These are phyloP conservation scores for Notamacropus eugenii DNA, from an alignment of 2,797 vertebrate genomes.

Conservation along the genomic window DNA sequence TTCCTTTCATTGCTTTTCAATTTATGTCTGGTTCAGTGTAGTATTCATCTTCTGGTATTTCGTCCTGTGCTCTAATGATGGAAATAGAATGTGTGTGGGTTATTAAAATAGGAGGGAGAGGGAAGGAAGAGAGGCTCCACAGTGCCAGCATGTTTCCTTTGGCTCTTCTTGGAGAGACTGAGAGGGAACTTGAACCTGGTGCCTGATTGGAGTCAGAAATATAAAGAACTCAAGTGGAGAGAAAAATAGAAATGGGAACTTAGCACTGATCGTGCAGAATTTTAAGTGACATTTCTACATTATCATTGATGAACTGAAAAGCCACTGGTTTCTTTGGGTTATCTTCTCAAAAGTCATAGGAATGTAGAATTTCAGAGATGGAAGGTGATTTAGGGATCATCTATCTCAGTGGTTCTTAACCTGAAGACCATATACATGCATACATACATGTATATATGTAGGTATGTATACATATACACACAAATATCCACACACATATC, in stretches of 20 bases:
- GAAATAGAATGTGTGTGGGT: constrained; percentile 62
- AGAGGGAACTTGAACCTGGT: neutral
- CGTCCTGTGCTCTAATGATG: neutral
- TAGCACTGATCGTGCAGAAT: neutral
- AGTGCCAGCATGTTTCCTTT: constrained; percentile 2
- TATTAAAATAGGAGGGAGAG: constrained; percentile 35
- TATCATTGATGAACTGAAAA: neutral
- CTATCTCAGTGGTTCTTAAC: neutral
- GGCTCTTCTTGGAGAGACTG: neutral
- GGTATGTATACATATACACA: too few relatives aligned
- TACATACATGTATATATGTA: neutral
- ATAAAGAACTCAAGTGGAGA: neutral
- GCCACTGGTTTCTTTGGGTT: neutral
- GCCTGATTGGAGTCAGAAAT: neutral
- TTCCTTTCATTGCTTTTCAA: constrained; percentile 56
- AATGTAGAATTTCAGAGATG: neutral
- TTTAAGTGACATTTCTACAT: neutral
- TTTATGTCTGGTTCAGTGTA: constrained; percentile 66
- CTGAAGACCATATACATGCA: neutral
- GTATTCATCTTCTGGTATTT: constrained; percentile 67
- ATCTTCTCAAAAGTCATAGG: neutral
- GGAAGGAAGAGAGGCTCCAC: neutral
- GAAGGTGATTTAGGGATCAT: neutral
- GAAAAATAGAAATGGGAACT: neutral
- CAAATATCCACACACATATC: too few relatives aligned